Conservation (phyloP, 1,140 invertebrate genomes). For the Drosophila parvula region DNA sequence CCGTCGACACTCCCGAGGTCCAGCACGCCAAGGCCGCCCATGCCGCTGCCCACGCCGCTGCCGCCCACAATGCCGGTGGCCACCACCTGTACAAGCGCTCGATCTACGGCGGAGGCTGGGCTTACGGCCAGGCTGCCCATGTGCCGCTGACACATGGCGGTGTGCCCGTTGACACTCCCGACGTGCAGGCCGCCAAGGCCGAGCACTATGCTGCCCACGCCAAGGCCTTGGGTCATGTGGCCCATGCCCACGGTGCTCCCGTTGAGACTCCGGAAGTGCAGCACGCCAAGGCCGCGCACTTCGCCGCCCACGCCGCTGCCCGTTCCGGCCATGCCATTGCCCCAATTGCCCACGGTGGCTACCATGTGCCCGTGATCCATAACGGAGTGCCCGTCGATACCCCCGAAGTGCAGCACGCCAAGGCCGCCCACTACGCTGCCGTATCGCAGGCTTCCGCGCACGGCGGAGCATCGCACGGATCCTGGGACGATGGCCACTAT, state of each 20-base stretch:
- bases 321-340: conserved; percentile 65
- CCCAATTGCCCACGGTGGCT: conserved; percentile 68
- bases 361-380: conserved; percentile 84
- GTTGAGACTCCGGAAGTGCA: conserved; percentile 85
- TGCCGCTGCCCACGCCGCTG: conserved; percentile 85
- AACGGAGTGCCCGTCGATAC: conserved; percentile 86
- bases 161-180: conserved; percentile 87
- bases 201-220: conserved; percentile 87
- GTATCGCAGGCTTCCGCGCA: conserved; percentile 84
- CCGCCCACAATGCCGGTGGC: conserved; percentile 73
- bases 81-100: conserved; percentile 83
- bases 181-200: conserved; percentile 87
- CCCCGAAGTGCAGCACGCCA: conserved; percentile 86
- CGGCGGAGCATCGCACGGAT: conserved; percentile 60
- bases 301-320: conserved; percentile 75
- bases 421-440: conserved; percentile 86
- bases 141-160: conserved; percentile 85
- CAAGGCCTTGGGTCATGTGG: conserved; percentile 84
- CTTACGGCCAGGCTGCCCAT: conserved; percentile 69
- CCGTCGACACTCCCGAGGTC: conserved; percentile 86
- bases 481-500: conserved; percentile 73
- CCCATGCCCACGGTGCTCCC: conserved; percentile 73
- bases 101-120: conserved; percentile 72
- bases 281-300: conserved; percentile 82
- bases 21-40: conserved; percentile 86